phyloP scores from a whole-genome alignment of 2,888 invertebrate genomes.

The Agrotis puta region DNA sequence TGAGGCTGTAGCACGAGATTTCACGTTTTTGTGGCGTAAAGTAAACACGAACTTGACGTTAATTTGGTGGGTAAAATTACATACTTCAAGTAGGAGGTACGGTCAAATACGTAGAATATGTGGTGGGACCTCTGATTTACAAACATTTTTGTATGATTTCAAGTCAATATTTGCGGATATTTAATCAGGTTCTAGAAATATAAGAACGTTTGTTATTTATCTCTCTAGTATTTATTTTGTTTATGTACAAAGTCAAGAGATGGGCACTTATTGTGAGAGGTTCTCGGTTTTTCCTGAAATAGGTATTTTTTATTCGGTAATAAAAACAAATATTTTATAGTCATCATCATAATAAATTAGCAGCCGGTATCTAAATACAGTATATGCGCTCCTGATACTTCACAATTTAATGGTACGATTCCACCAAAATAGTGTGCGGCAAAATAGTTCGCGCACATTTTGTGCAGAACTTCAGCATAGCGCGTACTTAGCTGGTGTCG shows the following conservation, averaged over 20 bases:
- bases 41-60: too few species aligned
- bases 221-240: constrained; percentile 2
- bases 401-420: too few species aligned
- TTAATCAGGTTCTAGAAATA: background rate
- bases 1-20: background rate
- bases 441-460: too few species aligned
- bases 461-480: too few species aligned
- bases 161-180: constrained; percentile 26
- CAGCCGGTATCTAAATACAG: background rate
- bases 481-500: too few species aligned
- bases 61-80: too few species aligned
- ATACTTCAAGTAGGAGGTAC: too few species aligned
- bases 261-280: background rate
- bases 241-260: background rate
- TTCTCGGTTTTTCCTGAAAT: background rate
- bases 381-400: background rate
- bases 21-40: too few species aligned
- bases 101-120: too few species aligned
- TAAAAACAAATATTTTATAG: background rate
- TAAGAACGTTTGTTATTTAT: background rate
- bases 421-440: too few species aligned
- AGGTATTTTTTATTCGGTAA: background rate
- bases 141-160: constrained; percentile 13
- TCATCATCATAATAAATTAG: background rate
- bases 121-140: constrained; percentile 10